Evolutionary conservation across 2,888 invertebrate genomes (phyloP), one percentile per base, ranked within the genome.

Genomic region (Tineola bisselliella): DNA sequence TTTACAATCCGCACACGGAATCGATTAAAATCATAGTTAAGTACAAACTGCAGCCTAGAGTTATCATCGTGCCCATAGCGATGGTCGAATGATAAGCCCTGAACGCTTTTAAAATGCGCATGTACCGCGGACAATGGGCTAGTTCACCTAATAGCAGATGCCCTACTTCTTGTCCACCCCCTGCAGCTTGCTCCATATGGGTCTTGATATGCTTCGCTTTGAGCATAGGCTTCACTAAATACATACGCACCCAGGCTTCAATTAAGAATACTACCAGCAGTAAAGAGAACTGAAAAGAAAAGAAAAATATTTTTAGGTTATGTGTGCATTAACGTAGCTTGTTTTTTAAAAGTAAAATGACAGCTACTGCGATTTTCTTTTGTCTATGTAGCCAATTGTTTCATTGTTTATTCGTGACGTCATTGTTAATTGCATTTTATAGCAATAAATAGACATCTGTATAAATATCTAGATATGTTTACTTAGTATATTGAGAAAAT

Each of bases 91-190:
- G 96, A 61, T 92, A 89, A 48, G 90, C 89, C 60, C 95, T 90
- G 82, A 96, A 96, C 31, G 90, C 86, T 66, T 88, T 89, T 70
- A 95, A 90, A 13, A 94, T 89, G 69, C 90, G 90, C 67, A 93
- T 84, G 81, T 95, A 96, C 73, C 93, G 92, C 0, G 94, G 93
- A 72, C 94, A 94, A 71, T 92, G 89, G 15, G 91, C 89, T 25
- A 95, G 81, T 66, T 90, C 89, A 61, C 94, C 93, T 30, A 92
- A 88, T 52, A 92, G 84, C 67, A 93, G 89, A 69, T 89, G 88
- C 52, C 95, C 95, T 62, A 95, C 86, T 84, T 95, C 95, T 69
- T 91, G 89, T 0, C 95, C 95, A 60, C 93, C 90, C 19, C 94
- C 94, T 3, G 92, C 91, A 0, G 91, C 89, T 59, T 89, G 89